These are phyloP conservation scores for Liolophura sinensis DNA, from an alignment of 1,140 invertebrate genomes.

Conservation along the genomic window DNA sequence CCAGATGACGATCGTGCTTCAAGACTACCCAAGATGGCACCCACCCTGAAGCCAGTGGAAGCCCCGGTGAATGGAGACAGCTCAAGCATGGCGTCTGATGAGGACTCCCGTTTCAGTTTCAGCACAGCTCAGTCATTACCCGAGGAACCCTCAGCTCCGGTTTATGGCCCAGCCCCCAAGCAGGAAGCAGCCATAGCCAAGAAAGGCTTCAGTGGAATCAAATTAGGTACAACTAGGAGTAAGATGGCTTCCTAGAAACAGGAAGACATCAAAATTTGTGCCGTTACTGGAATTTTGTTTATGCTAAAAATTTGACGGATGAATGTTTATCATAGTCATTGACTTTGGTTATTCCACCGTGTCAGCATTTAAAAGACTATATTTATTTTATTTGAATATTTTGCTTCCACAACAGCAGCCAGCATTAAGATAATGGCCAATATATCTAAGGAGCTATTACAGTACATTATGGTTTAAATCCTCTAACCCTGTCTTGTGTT, in stretches of 20 bases:
- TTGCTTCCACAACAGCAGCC: too few relatives aligned
- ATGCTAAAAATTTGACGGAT: too few relatives aligned
- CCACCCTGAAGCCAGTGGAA: conserved; percentile 37
- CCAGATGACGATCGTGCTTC: conserved; percentile 18
- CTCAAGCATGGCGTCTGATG: conserved; percentile 29
- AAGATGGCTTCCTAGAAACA: too few relatives aligned
- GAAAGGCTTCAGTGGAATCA: conserved; percentile 42
- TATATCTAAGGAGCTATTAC: not conserved
- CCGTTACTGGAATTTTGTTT: too few relatives aligned
- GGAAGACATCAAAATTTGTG: too few relatives aligned
- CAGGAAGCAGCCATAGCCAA: conserved; percentile 32
- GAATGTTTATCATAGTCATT: too few relatives aligned
- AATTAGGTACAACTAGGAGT: conserved; percentile 31
- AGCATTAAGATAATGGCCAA: too few relatives aligned
- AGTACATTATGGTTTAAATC: too few relatives aligned
- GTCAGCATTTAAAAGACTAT: too few relatives aligned
- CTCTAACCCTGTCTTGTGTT: conserved; percentile 9
- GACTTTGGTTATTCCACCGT: too few relatives aligned
- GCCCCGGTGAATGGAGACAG: conserved; percentile 21
- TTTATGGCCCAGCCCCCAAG: conserved; percentile 29
- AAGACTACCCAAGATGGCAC: conserved; percentile 37
- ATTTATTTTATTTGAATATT: too few relatives aligned
- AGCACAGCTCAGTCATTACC: conserved; percentile 7
- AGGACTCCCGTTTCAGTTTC: conserved; percentile 24
- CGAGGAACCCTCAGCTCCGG: conserved; percentile 26